These are phyloP conservation scores for Catostomus latipinnis DNA, from an alignment of 2,797 vertebrate genomes.

Conservation along the genomic window DNA sequence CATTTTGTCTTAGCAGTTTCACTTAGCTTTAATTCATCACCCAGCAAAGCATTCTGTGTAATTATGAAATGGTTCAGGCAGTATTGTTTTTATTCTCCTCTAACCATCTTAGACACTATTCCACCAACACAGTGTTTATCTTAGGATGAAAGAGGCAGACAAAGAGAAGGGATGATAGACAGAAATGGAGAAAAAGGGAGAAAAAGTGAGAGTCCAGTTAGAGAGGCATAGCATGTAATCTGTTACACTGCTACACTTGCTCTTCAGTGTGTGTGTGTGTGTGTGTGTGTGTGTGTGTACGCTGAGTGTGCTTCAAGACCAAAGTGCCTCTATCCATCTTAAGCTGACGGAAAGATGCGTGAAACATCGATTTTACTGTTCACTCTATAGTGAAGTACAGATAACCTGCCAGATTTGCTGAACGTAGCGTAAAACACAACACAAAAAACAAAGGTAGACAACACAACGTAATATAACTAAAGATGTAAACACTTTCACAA, in stretches of 20 bases:
- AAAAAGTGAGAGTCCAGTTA: conserved; percentile 15
- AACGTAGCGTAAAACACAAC: background rate
- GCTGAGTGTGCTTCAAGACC: background rate
- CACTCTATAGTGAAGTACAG: conserved; percentile 25
- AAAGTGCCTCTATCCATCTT: conserved; percentile 40
- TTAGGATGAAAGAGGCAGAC: background rate
- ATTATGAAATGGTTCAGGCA: background rate
- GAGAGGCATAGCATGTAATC: conserved; percentile 20
- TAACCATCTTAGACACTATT: background rate
- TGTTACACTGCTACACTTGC: conserved; percentile 16
- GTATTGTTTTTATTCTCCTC: background rate
- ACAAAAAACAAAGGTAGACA: conserved; percentile 24
- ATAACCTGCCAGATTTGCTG: conserved; percentile 21
- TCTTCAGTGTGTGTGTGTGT: background rate
- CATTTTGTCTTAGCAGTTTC: background rate
- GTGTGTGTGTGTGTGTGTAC: background rate
- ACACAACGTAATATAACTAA: background rate
- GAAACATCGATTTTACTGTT: conserved; percentile 42
- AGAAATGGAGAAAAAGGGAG: background rate
- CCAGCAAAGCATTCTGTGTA: conserved; percentile 23
- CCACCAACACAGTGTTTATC: background rate
- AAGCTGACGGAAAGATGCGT: conserved; percentile 26
- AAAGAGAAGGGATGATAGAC: conserved; percentile 1
- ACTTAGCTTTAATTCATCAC: background rate
- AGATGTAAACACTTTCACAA: conserved; percentile 3